These are phyloP conservation scores for Clostera curtula DNA, from an alignment of 2,888 invertebrate genomes.

Conservation along the genomic window DNA sequence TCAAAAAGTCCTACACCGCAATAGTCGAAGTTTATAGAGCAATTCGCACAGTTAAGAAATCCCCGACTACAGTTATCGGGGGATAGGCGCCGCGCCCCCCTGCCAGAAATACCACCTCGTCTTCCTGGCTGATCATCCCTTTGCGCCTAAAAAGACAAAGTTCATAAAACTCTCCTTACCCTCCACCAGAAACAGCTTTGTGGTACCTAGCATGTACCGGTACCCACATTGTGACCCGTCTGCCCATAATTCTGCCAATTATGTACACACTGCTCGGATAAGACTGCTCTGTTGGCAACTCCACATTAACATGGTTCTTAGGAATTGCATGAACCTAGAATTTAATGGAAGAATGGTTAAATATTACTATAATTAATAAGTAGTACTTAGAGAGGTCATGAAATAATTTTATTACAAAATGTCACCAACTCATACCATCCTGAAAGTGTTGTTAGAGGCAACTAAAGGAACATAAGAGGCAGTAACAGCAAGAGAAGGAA, in stretches of 20 bases:
- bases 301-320: constrained; percentile 44
- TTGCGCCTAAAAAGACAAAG: neutral
- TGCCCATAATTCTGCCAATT: constrained; percentile 27
- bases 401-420: no score
- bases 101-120: no score
- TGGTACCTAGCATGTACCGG: constrained; percentile 63
- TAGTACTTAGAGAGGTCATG: neutral
- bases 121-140: no score
- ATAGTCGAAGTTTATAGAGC: no score
- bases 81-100: no score
- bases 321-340: constrained; percentile 39
- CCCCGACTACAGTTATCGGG: no score
- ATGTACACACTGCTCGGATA: constrained; percentile 36
- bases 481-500: no score
- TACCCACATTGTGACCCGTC: constrained; percentile 32
- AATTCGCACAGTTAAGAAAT: no score
- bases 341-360: neutral
- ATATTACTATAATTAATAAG: neutral
- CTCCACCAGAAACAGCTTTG: constrained; percentile 38
- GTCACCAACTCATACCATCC: no score
- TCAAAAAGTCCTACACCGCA: no score
- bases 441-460: no score
- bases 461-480: no score
- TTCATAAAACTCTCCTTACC: constrained; percentile 37
- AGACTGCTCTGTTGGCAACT: constrained; percentile 41